Base-by-base conservation (phyloP, 2,888 invertebrate species). In the Cartodere bifasciata region DNA sequence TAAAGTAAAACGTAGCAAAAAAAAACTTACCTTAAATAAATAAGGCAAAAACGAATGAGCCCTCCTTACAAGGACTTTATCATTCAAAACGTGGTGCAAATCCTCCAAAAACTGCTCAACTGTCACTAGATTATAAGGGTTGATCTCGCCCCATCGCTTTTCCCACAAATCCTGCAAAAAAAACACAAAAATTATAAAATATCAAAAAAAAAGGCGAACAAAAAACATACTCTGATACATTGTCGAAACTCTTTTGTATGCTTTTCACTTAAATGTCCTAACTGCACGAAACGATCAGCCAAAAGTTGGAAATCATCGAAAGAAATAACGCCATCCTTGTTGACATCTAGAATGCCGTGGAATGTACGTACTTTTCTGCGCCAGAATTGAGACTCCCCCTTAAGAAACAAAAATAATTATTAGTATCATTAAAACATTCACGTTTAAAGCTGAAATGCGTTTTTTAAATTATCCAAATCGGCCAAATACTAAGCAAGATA, bases 351-450 rank as follows among this genome's bases (percentile, higher is more conserved):
- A 37, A 85, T 75, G 44, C 74, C 75, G 60, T 87, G 86, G 32
- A 86, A 70, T 0, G 85, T 85, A 16, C 84, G 74, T 76, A 87
- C 85, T 63, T 86, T 86, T 48, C 79, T 70, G 16, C 83, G 69
- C 85, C 85, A 86, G 55, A 86, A 85, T 34, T 74, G 70, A 2
- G 65, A 63, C 44, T 64, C 60, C 3, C 67, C 70, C 68, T 70
- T 48, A 51, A 32, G 27, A 24, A 29, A 40, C 28, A 23, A n/a
- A n/a, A n/a, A n/a, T n/a, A n/a, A n/a, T n/a, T n/a, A n/a, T n/a
- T n/a, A n/a, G n/a, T n/a, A n/a, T n/a, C n/a, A n/a, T n/a, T n/a
- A n/a, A n/a, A n/a, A n/a, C n/a, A n/a, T n/a, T n/a, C n/a, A n/a
- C n/a, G n/a, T n/a, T n/a, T n/a, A n/a, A n/a, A n/a, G n/a, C n/a